phyloP scores from a whole-genome alignment of 2,888 invertebrate species.

The Vanessa cardui region DNA sequence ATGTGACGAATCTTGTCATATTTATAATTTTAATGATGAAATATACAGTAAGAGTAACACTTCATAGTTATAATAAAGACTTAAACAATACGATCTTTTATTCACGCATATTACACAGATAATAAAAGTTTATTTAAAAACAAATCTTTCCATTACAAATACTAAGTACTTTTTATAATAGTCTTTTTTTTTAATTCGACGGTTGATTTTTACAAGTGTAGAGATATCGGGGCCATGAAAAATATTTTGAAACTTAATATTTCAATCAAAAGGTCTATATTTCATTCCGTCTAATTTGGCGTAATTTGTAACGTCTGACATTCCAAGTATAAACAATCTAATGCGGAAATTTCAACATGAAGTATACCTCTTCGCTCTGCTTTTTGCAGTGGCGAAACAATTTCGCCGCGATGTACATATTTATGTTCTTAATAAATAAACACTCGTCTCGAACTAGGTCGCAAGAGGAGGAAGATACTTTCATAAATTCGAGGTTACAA shows the following conservation, averaged over 20 bases:
- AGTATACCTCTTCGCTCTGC: conserved; percentile 26
- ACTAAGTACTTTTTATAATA: background rate
- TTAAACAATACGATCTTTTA: too few species aligned
- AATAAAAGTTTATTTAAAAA: too few species aligned
- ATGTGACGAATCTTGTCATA: conserved; percentile 7
- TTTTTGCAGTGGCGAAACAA: conserved; percentile 36
- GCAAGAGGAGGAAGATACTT: conserved; percentile 50
- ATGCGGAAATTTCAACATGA: conserved; percentile 38
- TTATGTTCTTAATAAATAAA: conserved; percentile 47
- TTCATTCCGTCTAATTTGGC: background rate
- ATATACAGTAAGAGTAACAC: too few species aligned
- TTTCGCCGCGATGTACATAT: conserved; percentile 45
- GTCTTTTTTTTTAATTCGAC: too few species aligned
- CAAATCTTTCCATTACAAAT: too few species aligned
- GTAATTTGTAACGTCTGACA: background rate
- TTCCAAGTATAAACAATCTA: conserved; percentile 23
- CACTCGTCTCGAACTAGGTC: conserved; percentile 54
- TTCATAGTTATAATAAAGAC: too few species aligned
- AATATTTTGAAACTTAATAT: too few species aligned
- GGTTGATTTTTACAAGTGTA: too few species aligned
- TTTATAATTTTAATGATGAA: background rate
- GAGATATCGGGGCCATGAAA: too few species aligned
- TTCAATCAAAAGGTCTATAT: background rate
- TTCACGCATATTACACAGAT: too few species aligned
- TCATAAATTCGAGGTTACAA: conserved; percentile 50